phyloP scores from a whole-genome alignment of 2,888 invertebrate genomes.

The Erebia aethiops region DNA sequence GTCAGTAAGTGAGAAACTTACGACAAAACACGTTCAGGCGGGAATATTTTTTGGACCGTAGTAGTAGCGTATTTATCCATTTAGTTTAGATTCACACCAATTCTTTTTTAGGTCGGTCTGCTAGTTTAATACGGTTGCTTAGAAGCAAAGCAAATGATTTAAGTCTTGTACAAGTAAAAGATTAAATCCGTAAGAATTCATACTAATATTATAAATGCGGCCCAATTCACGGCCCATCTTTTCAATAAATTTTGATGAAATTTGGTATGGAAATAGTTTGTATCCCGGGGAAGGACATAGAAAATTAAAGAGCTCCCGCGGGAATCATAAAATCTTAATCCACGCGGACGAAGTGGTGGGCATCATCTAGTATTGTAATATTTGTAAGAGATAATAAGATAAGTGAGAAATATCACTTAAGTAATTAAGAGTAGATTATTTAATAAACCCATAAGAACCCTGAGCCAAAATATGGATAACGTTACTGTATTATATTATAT shows the following conservation, averaged over 20 bases:
- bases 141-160: background rate
- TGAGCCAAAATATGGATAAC: too few relatives aligned
- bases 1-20: background rate
- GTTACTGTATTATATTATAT: too few relatives aligned
- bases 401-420: background rate
- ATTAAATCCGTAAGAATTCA: background rate
- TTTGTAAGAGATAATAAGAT: background rate
- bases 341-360: too few relatives aligned
- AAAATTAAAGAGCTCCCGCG: too few relatives aligned
- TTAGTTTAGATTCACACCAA: background rate
- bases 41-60: background rate
- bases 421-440: background rate
- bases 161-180: background rate
- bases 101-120: background rate
- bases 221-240: too few relatives aligned
- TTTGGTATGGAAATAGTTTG: too few relatives aligned
- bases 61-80: background rate
- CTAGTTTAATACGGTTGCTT: background rate
- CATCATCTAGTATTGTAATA: background rate
- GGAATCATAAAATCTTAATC: too few relatives aligned
- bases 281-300: too few relatives aligned
- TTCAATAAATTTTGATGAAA: too few relatives aligned
- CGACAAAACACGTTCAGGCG: background rate
- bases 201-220: too few relatives aligned
- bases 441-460: background rate